A percentile compares a stretch with the other conserved stretches of the same genome.
phyloP scores from a whole-genome alignment of 2,888 invertebrate species.

The Eupithecia centaureata region DNA sequence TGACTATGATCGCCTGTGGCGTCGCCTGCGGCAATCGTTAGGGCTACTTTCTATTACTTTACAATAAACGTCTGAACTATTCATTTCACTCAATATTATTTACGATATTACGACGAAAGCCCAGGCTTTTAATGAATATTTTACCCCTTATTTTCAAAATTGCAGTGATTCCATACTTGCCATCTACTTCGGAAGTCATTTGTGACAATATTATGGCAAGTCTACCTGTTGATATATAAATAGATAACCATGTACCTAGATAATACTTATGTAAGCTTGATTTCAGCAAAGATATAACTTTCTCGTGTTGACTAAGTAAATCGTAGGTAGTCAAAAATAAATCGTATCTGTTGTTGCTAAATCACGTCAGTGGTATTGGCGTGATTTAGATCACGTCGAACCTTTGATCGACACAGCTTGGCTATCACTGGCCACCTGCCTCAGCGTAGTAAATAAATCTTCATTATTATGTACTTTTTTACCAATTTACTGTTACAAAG shows the following conservation, averaged over 20 bases:
- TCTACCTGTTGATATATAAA: background rate
- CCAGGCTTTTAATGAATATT: background rate
- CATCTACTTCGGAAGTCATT: background rate
- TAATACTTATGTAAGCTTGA: background rate
- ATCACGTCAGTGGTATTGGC: conserved; percentile 3
- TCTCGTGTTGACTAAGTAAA: conserved; percentile 1
- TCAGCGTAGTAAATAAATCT: conserved; percentile 71
- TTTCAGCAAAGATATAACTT: background rate
- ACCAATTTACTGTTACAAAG: conserved; percentile 66
- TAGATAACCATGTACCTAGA: background rate
- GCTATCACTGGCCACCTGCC: conserved; percentile 66
- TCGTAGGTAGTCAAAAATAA: background rate
- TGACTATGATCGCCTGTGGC: conserved; percentile 19
- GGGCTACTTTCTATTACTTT: conserved; percentile 29
- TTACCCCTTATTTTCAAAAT: background rate
- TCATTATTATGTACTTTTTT: conserved; percentile 72
- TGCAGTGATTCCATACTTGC: background rate
- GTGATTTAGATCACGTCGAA: conserved; percentile 53
- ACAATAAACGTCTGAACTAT: conserved; percentile 18
- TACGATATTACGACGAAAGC: conserved; percentile 13
- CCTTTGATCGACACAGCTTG: conserved; percentile 58
- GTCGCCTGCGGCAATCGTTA: conserved; percentile 19
- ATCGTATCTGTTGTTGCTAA: conserved; percentile 4
- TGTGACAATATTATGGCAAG: background rate
- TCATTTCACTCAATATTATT: conserved; percentile 10